These are phyloP conservation scores for Grantiella picta DNA, from an alignment of 2,113 vertebrate genomes.

Conservation along the genomic window DNA sequence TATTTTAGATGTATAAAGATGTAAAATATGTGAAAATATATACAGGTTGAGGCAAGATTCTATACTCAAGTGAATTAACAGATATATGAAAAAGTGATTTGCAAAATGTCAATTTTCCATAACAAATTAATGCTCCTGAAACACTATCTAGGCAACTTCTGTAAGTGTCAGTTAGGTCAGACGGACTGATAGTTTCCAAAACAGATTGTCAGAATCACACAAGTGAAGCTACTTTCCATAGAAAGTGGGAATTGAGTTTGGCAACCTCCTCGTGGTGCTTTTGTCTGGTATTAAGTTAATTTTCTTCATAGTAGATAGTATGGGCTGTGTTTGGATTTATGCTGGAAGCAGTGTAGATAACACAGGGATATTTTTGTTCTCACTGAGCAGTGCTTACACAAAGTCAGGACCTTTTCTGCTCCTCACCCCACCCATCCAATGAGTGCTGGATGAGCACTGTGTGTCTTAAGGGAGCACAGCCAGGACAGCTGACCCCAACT, in stretches of 20 bases:
- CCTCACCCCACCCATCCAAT: not conserved
- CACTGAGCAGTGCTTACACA: accelerated
- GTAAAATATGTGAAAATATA: not conserved
- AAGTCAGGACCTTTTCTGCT: not conserved
- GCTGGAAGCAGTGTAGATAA: not conserved
- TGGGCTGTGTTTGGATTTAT: not conserved
- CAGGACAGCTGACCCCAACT: not conserved
- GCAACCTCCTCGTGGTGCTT: not conserved
- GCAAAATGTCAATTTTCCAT: not conserved
- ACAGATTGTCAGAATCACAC: not conserved
- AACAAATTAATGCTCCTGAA: not conserved
- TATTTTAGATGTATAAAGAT: not conserved
- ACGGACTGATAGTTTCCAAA: not conserved
- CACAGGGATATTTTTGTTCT: not conserved
- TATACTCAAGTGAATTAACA: not conserved
- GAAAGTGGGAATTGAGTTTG: not conserved
- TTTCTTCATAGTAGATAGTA: not conserved
- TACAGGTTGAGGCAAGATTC: not conserved
- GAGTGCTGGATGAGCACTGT: not conserved
- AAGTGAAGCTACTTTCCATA: not conserved
- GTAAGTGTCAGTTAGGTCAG: not conserved
- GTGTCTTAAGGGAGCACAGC: not conserved
- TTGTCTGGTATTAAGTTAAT: not conserved
- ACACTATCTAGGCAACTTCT: not conserved
- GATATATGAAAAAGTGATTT: not conserved